These are phyloP conservation scores for Bradysia coprophila DNA, from an alignment of 1,140 invertebrate species.

Conservation along the genomic window DNA sequence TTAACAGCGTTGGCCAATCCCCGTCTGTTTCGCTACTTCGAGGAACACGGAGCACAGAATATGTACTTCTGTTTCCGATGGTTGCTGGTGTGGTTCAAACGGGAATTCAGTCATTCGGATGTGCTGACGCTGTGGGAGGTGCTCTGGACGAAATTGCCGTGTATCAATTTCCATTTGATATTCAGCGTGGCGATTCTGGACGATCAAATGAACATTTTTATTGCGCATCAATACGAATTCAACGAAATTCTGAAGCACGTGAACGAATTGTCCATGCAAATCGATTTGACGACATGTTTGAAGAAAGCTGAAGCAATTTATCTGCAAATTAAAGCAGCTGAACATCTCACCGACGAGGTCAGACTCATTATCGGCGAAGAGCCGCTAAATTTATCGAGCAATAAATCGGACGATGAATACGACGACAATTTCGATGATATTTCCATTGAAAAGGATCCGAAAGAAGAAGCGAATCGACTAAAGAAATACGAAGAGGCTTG, in stretches of 20 bases:
- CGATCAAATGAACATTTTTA: slow-evolving; percentile 64
- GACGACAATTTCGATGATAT: slow-evolving; percentile 18
- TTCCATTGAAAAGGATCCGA: slow-evolving; percentile 8
- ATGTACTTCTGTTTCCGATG: slow-evolving; percentile 98
- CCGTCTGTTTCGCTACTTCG: slow-evolving; percentile 67
- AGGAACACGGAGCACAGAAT: slow-evolving; percentile 84
- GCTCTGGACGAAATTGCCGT: slow-evolving; percentile 79
- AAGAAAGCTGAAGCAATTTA: slow-evolving; percentile 80
- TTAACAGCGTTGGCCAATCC: slow-evolving; percentile 69
- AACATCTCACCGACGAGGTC: slow-evolving; percentile 44
- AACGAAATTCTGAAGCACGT: slow-evolving; percentile 96
- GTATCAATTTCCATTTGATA: slow-evolving; percentile 85
- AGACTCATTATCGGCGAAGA: slow-evolving; percentile 44
- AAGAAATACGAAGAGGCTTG: slow-evolving; percentile 17
- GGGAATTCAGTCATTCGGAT: slow-evolving; percentile 55
- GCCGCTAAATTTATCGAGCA: slow-evolving; percentile 10
- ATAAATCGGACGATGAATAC: slow-evolving; percentile 9
- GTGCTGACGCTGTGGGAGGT: slow-evolving; percentile 68
- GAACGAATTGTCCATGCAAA: slow-evolving; percentile 72
- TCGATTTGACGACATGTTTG: slow-evolving; percentile 62
- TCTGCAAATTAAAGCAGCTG: slow-evolving; percentile 52
- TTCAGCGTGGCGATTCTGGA: slow-evolving; percentile 83
- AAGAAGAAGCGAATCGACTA: slow-evolving; percentile 14
- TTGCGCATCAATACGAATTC: slow-evolving; percentile 81
- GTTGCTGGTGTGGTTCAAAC: slow-evolving; percentile 68